Evolutionary conservation across 2,797 vertebrate genomes (phyloP).

Genomic region (Morus bassanus): DNA sequence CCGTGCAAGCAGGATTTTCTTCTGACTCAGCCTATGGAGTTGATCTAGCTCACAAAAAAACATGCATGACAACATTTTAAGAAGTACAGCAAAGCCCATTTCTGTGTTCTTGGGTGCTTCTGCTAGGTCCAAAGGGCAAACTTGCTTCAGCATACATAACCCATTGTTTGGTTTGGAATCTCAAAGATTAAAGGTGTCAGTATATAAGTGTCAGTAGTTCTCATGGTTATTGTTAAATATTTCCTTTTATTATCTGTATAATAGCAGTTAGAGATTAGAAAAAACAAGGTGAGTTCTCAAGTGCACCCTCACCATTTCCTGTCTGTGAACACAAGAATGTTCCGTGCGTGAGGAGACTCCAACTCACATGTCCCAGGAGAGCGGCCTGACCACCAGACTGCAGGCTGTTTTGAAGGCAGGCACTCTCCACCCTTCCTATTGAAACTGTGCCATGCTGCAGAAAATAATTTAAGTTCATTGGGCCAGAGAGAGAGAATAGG

Average conservation of each 20-base stretch:
- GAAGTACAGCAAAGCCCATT: constrained; percentile 9
- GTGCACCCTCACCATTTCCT: constrained; percentile 41
- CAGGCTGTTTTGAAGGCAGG: constrained; percentile 56
- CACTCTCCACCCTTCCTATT: constrained; percentile 66
- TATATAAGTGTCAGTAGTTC: constrained; percentile 29
- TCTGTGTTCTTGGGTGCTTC: constrained; percentile 11
- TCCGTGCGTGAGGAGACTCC: constrained; percentile 48
- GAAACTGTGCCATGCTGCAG: constrained; percentile 54
- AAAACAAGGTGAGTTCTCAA: constrained; percentile 48
- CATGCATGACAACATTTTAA: background rate
- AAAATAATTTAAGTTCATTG: constrained; percentile 37
- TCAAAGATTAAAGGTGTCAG: constrained; percentile 35
- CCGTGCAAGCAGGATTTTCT: background rate
- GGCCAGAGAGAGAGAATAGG: background rate
- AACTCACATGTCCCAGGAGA: constrained; percentile 25
- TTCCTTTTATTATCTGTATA: constrained; percentile 60
- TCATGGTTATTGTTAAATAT: constrained; percentile 57
- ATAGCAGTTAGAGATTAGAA: constrained; percentile 16
- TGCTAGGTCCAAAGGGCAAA: constrained; percentile 1
- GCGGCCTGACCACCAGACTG: constrained; percentile 30
- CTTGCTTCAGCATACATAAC: constrained; percentile 11
- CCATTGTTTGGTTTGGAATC: constrained; percentile 49
- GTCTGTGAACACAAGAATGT: constrained; percentile 50
- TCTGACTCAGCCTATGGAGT: constrained; percentile 2
- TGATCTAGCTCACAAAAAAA: background rate